phyloP scores from a whole-genome alignment of 1,140 invertebrate genomes.

The Cydia splendana region DNA sequence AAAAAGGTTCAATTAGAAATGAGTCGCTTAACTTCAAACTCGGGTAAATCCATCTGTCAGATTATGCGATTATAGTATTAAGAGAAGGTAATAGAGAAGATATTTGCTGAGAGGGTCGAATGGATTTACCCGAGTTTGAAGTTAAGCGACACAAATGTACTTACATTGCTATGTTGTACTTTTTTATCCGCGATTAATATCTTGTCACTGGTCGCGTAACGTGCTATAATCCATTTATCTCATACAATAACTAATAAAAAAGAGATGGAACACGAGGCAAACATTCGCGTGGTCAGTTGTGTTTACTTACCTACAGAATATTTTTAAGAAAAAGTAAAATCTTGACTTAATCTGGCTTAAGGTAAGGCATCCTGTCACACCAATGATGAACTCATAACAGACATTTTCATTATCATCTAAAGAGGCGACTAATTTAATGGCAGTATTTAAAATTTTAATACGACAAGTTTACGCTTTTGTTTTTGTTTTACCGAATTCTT shows the following conservation, averaged over 20 bases:
- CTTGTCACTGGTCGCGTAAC: background rate
- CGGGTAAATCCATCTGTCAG: no score
- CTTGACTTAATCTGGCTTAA: no score
- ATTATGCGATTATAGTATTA: no score
- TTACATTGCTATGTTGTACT: constrained; percentile 29
- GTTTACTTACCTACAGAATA: background rate
- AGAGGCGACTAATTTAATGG: constrained; percentile 73
- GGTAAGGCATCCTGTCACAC: background rate
- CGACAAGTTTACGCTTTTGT: constrained; percentile 58
- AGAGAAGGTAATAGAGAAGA: no score
- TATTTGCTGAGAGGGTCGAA: no score
- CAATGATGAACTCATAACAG: constrained; percentile 1
- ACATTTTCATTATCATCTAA: constrained; percentile 38
- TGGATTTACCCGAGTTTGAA: no score
- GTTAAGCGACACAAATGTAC: no score
- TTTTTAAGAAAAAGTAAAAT: background rate
- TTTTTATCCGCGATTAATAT: background rate
- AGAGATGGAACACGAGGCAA: background rate
- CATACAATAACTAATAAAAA: background rate
- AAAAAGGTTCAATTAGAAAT: background rate
- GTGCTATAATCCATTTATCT: background rate
- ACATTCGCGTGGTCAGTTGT: background rate
- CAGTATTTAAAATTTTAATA: constrained; percentile 51
- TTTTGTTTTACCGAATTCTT: constrained; percentile 80
- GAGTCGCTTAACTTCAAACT: no score